Conservation (phyloP, 2,888 invertebrate species). For the Orthonychiurus folsomi region DNA sequence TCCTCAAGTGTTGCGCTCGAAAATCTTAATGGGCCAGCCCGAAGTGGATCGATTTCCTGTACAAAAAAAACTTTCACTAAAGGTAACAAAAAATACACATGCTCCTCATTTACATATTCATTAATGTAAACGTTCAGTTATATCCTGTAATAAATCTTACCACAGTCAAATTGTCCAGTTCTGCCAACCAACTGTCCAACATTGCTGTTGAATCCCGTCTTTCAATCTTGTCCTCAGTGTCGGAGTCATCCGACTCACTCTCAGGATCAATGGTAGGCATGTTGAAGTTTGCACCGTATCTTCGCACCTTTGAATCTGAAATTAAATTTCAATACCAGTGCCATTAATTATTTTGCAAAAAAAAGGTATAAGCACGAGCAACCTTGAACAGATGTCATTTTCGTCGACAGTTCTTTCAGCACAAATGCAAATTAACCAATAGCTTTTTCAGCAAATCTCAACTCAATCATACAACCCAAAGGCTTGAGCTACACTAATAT, state of each 20-base stretch:
- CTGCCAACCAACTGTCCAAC: constrained; percentile 37
- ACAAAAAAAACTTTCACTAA: too few species aligned
- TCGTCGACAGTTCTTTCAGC: too few species aligned
- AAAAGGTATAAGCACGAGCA: too few species aligned
- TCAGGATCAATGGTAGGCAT: constrained; percentile 18
- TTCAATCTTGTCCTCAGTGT: constrained; percentile 31
- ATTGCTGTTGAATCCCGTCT: constrained; percentile 33
- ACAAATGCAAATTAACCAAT: too few species aligned
- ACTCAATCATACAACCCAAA: too few species aligned
- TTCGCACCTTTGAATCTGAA: too few species aligned
- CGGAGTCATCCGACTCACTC: constrained; percentile 38
- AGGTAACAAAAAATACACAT: constrained; percentile 10
- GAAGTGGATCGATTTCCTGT: constrained; percentile 65
- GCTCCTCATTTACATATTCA: constrained; percentile 1
- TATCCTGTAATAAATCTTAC: constrained; percentile 23
- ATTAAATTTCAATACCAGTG: too few species aligned
- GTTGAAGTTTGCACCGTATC: too few species aligned
- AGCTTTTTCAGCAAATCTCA: too few species aligned
- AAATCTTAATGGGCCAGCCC: constrained; percentile 83
- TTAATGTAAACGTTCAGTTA: neutral
- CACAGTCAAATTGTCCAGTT: constrained; percentile 36
- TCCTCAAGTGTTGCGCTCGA: constrained; percentile 95
- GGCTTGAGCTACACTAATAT: too few species aligned
- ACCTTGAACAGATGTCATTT: too few species aligned
- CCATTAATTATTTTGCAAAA: too few species aligned